Evolutionary conservation across 2,113 vertebrate species (phyloP), one percentile per base, ranked within the genome.

Genomic region (Telmatochromis sp.): DNA sequence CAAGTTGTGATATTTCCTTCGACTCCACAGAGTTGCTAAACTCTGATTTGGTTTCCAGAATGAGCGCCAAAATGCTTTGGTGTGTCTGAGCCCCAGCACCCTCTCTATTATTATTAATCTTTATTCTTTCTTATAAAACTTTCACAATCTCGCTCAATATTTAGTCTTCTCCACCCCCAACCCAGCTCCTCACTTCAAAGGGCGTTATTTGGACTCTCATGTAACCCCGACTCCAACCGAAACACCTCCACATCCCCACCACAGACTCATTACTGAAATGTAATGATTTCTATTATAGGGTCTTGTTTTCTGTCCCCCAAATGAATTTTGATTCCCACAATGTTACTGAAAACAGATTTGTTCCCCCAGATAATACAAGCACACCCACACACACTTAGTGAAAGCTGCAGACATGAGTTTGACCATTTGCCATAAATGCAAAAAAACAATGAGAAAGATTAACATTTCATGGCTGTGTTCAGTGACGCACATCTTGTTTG

Each of bases 401-500:
- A 82, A 82, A 54, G 23, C 11, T 78, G 47, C 60, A 65, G 84
- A 83, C 79, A 68, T 7, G 26, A 57, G 23, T 81, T 82, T 47
- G 63, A 65, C 84, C 86, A 73, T 40, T 54, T 1, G 42, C 82
- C 87, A 84, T 87, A 80, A 60, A 28, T 60, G 65, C 84, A 53
- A 47, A 86, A 68, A 65, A 93, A 81, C 75, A 82, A 86, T 51
- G 71, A 73, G 45, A 84, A 35, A 84, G 78, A 82, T 90, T 55
- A 92, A 83, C 81, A 85, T 87, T 88, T 80, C 85, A 82, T 47
- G 87, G 86, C 89, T 91, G 71, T 85, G 87, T 63, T 90, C 93
- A 88, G 84, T 93, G 93, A 93, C 54, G 92, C 89, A 89, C 89
- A 80, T 89, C 89, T 89, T 94, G 93, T 95, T 94, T 96, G 94